Conservation (phyloP, 1,140 invertebrate species). For the Hypsibius dujardini region DNA sequence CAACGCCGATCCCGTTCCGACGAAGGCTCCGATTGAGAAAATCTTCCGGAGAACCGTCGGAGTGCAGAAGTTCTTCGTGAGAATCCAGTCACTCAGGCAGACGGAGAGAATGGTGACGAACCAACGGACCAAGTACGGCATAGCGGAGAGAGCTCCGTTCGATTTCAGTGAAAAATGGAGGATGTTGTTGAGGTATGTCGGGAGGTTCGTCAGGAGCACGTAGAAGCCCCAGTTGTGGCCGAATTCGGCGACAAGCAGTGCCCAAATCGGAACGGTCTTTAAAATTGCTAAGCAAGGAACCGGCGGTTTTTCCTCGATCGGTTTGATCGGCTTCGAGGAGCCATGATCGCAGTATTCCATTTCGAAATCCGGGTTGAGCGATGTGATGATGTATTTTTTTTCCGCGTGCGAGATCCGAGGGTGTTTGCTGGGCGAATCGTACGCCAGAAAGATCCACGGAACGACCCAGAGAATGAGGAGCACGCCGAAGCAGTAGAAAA, state of each 20-base stretch:
- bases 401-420: conserved; percentile 16
- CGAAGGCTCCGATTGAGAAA: neutral
- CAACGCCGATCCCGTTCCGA: neutral
- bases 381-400: neutral
- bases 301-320: neutral
- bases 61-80: neutral
- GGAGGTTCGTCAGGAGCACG: neutral
- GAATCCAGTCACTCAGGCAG: neutral
- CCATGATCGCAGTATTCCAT: no score
- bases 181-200: neutral
- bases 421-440: conserved; percentile 16
- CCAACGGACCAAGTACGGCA: conserved; percentile 50
- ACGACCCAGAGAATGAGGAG: neutral
- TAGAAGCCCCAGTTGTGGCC: neutral
- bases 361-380: no score
- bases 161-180: conserved; percentile 1
- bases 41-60: neutral
- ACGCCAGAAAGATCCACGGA: neutral
- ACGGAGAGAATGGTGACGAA: neutral
- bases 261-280: neutral
- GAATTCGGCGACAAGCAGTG: neutral
- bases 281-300: neutral
- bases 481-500: conserved; percentile 5
- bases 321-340: neutral
- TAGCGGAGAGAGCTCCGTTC: conserved; percentile 66